phyloP scores from a whole-genome alignment of 1,140 invertebrate genomes.

The Brachionus rotundiformis region DNA sequence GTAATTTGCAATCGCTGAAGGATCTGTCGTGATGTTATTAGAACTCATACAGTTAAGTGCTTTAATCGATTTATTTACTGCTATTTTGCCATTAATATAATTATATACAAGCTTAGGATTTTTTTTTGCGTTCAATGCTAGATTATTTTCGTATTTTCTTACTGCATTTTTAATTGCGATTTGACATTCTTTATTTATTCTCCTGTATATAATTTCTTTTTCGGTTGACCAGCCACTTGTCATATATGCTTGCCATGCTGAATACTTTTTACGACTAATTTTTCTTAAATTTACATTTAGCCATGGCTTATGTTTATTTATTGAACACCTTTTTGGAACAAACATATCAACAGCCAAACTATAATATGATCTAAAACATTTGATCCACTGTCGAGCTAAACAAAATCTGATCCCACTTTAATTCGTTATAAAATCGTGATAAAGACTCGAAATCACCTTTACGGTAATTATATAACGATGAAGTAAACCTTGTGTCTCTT shows the following conservation, averaged over 20 bases:
- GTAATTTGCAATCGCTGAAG: not conserved
- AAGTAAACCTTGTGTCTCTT: not conserved
- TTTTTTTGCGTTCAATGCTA: not conserved
- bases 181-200: not conserved
- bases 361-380: not conserved
- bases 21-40: not conserved
- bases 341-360: not conserved
- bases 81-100: not conserved
- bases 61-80: not conserved
- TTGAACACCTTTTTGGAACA: not conserved
- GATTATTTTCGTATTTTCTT: not conserved
- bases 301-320: not conserved
- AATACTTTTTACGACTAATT: slow-evolving; percentile 1
- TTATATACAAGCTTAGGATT: not conserved
- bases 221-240: not conserved
- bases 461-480: not conserved
- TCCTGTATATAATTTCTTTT: not conserved
- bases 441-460: not conserved
- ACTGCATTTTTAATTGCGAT: not conserved
- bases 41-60: not conserved
- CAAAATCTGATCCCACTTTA: not conserved
- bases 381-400: not conserved
- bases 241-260: not conserved
- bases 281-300: not conserved
- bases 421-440: not conserved